These are phyloP conservation scores for Drosophila fulvimacula DNA, from an alignment of 2,888 invertebrate genomes.

Conservation along the genomic window DNA sequence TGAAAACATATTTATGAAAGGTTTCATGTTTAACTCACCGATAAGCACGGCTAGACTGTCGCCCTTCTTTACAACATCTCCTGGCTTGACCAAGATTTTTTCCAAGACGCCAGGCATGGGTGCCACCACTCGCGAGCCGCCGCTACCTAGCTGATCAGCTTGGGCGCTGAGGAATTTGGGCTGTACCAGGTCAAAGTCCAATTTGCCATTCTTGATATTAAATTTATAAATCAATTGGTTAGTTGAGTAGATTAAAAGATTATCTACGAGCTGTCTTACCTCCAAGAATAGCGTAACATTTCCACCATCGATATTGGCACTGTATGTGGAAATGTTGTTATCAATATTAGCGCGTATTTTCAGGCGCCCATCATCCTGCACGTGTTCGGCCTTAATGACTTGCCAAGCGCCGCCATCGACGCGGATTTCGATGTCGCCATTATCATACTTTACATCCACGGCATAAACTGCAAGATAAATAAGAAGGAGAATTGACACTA, in stretches of 20 bases:
- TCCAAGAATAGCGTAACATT: conserved; percentile 88
- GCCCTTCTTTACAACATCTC: conserved; percentile 93
- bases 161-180: conserved; percentile 86
- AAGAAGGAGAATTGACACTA: neutral
- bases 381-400: conserved; percentile 85
- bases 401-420: conserved; percentile 87
- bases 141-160: conserved; percentile 81
- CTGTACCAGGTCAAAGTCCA: conserved; percentile 87
- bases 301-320: conserved; percentile 86
- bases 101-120: conserved; percentile 99
- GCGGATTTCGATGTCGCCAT: conserved; percentile 85
- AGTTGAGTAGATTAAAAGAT: neutral
- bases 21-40: conserved; percentile 56
- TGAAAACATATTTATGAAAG: neutral
- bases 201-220: conserved; percentile 88
- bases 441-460: conserved; percentile 87
- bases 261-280: conserved; percentile 81
- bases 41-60: conserved; percentile 97
- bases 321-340: conserved; percentile 86
- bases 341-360: conserved; percentile 86
- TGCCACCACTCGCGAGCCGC: conserved; percentile 89
- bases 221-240: neutral
- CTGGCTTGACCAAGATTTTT: conserved; percentile 92
- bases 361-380: conserved; percentile 82
- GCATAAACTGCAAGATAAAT: conserved; percentile 51